These are phyloP conservation scores for Pseudochromis fuscus DNA, from an alignment of 2,797 vertebrate genomes.

Conservation along the genomic window DNA sequence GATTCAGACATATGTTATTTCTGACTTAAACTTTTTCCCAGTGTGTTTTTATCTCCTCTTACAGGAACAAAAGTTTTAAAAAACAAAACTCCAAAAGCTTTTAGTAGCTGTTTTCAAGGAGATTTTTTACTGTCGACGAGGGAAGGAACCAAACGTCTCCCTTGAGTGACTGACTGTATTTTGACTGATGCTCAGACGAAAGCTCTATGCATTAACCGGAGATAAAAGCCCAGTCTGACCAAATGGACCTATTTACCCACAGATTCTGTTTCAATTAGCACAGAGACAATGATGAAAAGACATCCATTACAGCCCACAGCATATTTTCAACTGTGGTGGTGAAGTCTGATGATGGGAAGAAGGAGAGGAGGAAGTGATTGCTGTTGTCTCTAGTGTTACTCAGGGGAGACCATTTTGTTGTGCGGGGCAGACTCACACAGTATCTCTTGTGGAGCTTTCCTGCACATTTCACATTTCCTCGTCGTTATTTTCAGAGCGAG, in stretches of 20 bases:
- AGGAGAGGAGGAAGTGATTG: conserved; percentile 55
- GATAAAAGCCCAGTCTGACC: conserved; percentile 61
- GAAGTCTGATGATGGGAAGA: conserved; percentile 50
- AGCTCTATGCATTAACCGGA: conserved; percentile 44
- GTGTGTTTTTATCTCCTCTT: not conserved
- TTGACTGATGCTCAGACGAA: conserved; percentile 26
- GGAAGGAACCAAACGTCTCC: conserved; percentile 19
- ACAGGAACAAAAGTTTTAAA: not conserved
- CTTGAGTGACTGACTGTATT: conserved; percentile 27
- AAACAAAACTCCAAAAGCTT: not conserved
- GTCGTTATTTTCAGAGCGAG: conserved; percentile 49
- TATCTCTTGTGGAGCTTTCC: conserved; percentile 45
- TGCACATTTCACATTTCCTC: conserved; percentile 60
- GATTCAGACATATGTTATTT: conserved; percentile 2
- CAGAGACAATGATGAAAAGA: conserved; percentile 40
- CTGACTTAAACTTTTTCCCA: not conserved
- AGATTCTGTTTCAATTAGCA: conserved; percentile 64
- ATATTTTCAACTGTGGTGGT: conserved; percentile 48
- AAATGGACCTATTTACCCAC: conserved; percentile 61
- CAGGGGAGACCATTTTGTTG: conserved; percentile 59
- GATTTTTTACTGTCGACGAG: conserved; percentile 9
- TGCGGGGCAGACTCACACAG: conserved; percentile 17
- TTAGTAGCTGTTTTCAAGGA: conserved; percentile 23
- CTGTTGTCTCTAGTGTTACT: conserved; percentile 52
- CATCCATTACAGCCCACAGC: conserved; percentile 58